Base-by-base conservation (phyloP, 2,113 vertebrate genomes). In the Pangasianodon hypophthalmus region DNA sequence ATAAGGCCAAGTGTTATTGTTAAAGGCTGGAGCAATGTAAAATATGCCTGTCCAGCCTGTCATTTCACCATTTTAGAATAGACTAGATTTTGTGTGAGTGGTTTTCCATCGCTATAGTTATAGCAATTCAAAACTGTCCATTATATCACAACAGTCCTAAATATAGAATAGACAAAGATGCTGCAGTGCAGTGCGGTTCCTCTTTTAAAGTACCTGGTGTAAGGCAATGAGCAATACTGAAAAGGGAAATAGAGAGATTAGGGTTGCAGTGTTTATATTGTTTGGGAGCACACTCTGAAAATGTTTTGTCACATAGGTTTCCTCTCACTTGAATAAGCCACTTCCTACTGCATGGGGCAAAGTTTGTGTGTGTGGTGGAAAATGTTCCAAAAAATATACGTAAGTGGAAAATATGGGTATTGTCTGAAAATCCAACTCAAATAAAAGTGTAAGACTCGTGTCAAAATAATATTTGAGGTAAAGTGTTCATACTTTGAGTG, bases 111-210 rank as follows among this genome's bases (percentile, higher is more conserved):
- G 32, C 85, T 84, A 81, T 26, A 46, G 52, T 46, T 84, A 56
- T 84, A 84, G 73, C 54, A 89, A 88, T 90, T 37, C 87, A 81
- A 87, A 89, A 89, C 58, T 29, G 37, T 89, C 79, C 54, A 80
- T 89, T 88, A 88, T 69, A n/a, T 81, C 62, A 21, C 24, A 41
- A 60, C 18, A 41, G 6, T 48, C 5, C 60, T 62, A 64, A 85
- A 69, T 24, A 60, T 89, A 85, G 81, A 90, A 80, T 32, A 75
- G 79, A 21, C 84, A 50, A 73, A 60, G 60, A 79, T 64, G 8
- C 21, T 52, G 80, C 67, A 79, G 21, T 84, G 69, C 84, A 86
- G 82, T 2, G 41, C 48, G 41, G 79, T 82, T 88, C 77, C 44
- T 56, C 79, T 75, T 79, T 54, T 64, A 44, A 82, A 90, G 87